Evolutionary conservation across 1,140 invertebrate species (phyloP).

Genomic region (Heliconius nattereri): DNA sequence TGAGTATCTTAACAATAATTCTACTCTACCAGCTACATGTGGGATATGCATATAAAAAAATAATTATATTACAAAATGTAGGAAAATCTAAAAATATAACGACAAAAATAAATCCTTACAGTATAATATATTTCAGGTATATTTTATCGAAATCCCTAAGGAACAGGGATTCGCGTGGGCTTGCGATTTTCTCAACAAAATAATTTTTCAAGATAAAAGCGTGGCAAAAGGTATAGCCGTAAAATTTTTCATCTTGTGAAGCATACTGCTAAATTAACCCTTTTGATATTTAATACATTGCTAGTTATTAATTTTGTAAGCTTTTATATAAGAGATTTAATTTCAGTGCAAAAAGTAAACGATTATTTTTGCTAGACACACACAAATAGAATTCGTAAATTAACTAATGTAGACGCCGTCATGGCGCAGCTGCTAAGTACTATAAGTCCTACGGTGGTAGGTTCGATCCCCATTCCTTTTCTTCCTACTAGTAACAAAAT

Average conservation of each 20-base stretch:
- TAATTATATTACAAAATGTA: not conserved
- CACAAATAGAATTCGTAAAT: not conserved
- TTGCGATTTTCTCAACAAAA: conserved; percentile 18
- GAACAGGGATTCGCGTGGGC: not conserved
- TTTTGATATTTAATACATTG: not conserved
- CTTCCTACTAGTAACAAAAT: no score
- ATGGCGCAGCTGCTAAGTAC: no score
- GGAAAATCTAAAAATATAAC: not conserved
- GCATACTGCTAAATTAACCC: not conserved
- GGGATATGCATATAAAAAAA: not conserved
- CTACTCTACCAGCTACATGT: no score
- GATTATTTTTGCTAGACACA: not conserved
- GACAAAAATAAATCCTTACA: conserved; percentile 19
- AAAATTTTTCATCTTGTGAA: not conserved
- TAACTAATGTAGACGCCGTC: not conserved
- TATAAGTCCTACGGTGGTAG: no score
- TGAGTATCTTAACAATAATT: no score
- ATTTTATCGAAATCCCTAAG: conserved; percentile 9
- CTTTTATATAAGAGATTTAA: not conserved
- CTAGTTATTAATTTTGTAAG: not conserved
- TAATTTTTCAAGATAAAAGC: conserved; percentile 12
- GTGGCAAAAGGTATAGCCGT: not conserved
- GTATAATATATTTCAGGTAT: not conserved
- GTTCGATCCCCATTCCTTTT: no score
- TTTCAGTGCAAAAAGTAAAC: not conserved